Base-by-base conservation (phyloP, 1,140 invertebrate genomes). In the Halictus rubicundus region DNA sequence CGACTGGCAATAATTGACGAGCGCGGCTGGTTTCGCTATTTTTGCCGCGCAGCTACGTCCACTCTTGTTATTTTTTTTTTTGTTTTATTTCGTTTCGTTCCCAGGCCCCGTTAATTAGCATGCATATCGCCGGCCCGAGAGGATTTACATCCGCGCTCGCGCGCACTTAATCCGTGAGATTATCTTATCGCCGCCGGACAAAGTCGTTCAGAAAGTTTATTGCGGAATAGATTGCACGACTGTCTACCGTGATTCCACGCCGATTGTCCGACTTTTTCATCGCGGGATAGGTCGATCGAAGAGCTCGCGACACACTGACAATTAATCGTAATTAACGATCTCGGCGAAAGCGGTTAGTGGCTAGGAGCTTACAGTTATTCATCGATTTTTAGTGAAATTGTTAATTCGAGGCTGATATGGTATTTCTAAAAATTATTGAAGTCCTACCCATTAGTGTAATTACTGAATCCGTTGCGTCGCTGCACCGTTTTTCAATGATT, bases 201-300 rank as follows among this genome's bases (percentile, higher is more conserved):
- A 23, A 75, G 37, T 42, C n/a, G 57, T 2, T 71, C 42, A 21
- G 37, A 42, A 71, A 46, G 32, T 60, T 71, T 59, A 60, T 71
- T 60, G 32, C 54, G 8, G 57, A 25, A 49, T 46, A 19, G 8
- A 42, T 71, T 23, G 32, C 60, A 6, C 9, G 12, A n/a, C 8
- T 25, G 39, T 66, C 14, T 23, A 27, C 10, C 32, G 42, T 46
- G n/a, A 46, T 39, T 39, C 12, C 32, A 8, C 6, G 23, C 4
- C 57, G 21, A n/a, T 16, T 16, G 23, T 1, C 19, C 49, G 49
- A 1, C 49, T 52, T 16, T 21, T 46, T 14, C 14, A 3, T 14
- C 14, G 42, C 0, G 2, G 14, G 12, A 46, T 19, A 54, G 16
- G 21, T 54, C 49, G 49, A 54, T 54, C 3, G 49, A 5, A 16